Percentiles rank a stretch among this genome's conserved stretches.
phyloP scores from a whole-genome alignment of 2,797 vertebrate genomes.

The Scolopax bukidnonensis region DNA sequence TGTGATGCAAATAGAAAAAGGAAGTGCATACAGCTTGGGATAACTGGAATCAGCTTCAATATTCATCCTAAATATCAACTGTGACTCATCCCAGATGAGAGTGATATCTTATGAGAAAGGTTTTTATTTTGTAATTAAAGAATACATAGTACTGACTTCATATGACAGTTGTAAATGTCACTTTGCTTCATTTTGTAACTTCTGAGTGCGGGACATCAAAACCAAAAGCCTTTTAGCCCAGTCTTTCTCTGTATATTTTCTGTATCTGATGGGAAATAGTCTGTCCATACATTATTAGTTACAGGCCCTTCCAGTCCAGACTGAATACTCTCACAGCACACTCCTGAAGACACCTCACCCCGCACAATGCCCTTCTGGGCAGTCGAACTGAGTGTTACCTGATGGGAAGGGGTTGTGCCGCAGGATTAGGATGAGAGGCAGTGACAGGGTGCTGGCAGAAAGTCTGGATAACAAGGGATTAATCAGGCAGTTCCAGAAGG shows the following conservation, averaged over 20 bases:
- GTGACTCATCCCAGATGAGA: not conserved
- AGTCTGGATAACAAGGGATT: constrained; percentile 23
- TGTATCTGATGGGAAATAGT: not conserved
- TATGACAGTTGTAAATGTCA: not conserved
- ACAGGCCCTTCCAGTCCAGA: not conserved
- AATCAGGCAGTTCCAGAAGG: constrained; percentile 22
- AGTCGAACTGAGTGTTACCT: constrained; percentile 50
- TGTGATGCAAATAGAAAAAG: not conserved
- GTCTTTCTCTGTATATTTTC: constrained; percentile 4
- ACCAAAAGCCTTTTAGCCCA: constrained; percentile 28
- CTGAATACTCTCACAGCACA: constrained; percentile 15
- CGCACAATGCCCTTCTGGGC: not conserved
- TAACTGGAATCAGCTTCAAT: not conserved
- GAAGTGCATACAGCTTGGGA: not conserved
- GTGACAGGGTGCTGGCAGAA: constrained; percentile 52
- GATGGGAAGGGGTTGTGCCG: constrained; percentile 26
- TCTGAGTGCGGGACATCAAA: constrained; percentile 8
- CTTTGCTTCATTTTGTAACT: constrained; percentile 4
- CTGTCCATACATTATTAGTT: not conserved
- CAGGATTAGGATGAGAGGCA: constrained; percentile 39
- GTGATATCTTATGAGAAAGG: not conserved
- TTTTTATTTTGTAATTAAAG: not conserved
- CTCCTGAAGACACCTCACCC: constrained; percentile 22
- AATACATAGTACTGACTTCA: not conserved
- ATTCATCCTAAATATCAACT: not conserved